Percentiles rank a stretch among this genome's conserved stretches.
These are phyloP conservation scores for Lamellibrachia satsuma DNA, from an alignment of 2,888 invertebrate species.

Conservation along the genomic window DNA sequence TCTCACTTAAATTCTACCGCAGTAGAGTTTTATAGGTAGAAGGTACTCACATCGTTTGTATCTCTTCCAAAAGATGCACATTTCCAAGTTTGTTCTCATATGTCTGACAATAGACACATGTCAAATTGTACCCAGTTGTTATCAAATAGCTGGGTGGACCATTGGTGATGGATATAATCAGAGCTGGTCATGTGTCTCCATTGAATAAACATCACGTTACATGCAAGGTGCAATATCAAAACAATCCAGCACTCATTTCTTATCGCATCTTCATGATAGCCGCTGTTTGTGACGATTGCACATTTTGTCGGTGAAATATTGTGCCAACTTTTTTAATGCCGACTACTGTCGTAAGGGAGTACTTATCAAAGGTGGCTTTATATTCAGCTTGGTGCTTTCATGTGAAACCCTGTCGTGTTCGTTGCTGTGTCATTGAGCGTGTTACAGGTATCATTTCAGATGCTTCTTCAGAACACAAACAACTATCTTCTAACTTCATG, in stretches of 20 bases:
- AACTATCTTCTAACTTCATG: not conserved
- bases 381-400: not conserved
- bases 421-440: not conserved
- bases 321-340: not conserved
- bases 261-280: not conserved
- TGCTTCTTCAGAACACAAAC: not conserved
- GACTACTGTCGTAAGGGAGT: not conserved
- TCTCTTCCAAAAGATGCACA: not conserved
- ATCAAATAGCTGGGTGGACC: too few species aligned
- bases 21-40: not conserved
- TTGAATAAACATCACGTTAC: not conserved
- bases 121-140: not conserved
- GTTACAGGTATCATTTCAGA: not conserved
- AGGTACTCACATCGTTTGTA: not conserved
- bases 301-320: not conserved
- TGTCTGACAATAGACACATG: not conserved
- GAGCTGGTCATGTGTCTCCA: too few species aligned
- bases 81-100: not conserved
- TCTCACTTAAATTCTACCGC: not conserved
- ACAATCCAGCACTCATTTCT: not conserved
- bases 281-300: not conserved
- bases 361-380: not conserved
- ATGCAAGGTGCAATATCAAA: not conserved
- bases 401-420: not conserved
- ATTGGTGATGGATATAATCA: too few species aligned